Evolutionary conservation across 2,888 invertebrate genomes (phyloP), one percentile per base, ranked within the genome.

Genomic region (Notodromas monacha): DNA sequence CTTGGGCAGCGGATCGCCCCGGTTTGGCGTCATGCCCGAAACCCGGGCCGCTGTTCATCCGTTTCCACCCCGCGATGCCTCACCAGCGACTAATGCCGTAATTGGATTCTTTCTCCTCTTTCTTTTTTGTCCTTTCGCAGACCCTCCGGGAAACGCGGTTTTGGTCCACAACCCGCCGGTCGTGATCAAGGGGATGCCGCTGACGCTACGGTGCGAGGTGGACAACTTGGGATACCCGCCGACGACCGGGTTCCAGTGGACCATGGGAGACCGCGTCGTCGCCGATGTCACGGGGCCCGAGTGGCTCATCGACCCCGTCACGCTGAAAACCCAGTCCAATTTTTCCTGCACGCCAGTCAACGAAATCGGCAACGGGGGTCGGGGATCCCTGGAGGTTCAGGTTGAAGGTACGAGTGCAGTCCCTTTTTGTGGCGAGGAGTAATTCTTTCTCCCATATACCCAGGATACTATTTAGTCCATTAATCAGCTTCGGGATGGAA

Each of bases 261-360:
- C 63, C 41, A 62, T 76, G 33, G 73, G 73, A 28, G 62, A 64
- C 1, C 63, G 68, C 30, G 56, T 62, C 12, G 60, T 74, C 14
- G 60, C 61, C 33, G 72, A 74, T 44, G 63, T 69, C 33, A 67
- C 65, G 15, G 61, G 66, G 3, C 58, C 65, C 37, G 65, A 65
- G 42, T 69, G 69, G 60, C 68, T 64, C 15, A 67, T 79, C 36
- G 66, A 67, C 37, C 69, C 74, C 0, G 77, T 76, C 10, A 67
- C 69, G 8, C 52, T 84, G 36, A 69, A 73, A 45, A 72, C 73
- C 30, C 61, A 74, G 36, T 72, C 73, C 41, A 76, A 74, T 55
- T 81, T 77, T 54, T 69, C 74, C 1, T 86, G 86, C 45, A 60
- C 66, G 38, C 77, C 77, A 0, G 61, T 61, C 48, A 81, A 76